Evolutionary conservation across 2,888 invertebrate species (phyloP).

Genomic region (Troides helena): DNA sequence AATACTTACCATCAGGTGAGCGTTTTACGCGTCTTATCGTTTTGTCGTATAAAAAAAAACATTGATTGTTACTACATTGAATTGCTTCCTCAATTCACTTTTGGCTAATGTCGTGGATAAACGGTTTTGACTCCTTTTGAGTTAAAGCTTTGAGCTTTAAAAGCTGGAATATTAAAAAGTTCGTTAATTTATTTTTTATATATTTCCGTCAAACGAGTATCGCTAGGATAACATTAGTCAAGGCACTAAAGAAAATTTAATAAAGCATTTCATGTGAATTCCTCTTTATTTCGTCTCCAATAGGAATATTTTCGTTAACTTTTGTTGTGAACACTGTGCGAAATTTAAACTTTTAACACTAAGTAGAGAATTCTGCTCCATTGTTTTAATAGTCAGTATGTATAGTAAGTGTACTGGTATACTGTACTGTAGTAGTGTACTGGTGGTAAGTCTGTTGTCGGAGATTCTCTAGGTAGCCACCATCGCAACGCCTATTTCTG

Average conservation of each 20-base stretch:
- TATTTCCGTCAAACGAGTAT: not conserved
- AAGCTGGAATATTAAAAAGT: not conserved
- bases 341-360: not conserved
- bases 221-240: constrained; percentile 13
- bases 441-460: too few relatives aligned
- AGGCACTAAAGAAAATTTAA: constrained; percentile 19
- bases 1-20: too few relatives aligned
- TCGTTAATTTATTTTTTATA: not conserved
- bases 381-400: not conserved
- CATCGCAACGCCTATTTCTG: too few relatives aligned
- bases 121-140: not conserved
- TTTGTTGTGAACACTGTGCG: not conserved
- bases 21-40: too few relatives aligned
- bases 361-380: not conserved
- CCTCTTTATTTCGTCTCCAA: constrained; percentile 9
- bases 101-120: too few relatives aligned
- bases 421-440: not conserved
- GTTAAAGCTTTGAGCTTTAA: not conserved
- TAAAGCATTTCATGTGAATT: constrained; percentile 14
- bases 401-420: not conserved
- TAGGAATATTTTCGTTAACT: constrained; percentile 2
- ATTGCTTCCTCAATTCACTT: not conserved
- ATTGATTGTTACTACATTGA: too few relatives aligned
- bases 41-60: too few relatives aligned
- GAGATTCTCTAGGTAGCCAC: too few relatives aligned